These are phyloP conservation scores for Crotalus helleri DNA, from an alignment of 2,113 vertebrate species.

Conservation along the genomic window DNA sequence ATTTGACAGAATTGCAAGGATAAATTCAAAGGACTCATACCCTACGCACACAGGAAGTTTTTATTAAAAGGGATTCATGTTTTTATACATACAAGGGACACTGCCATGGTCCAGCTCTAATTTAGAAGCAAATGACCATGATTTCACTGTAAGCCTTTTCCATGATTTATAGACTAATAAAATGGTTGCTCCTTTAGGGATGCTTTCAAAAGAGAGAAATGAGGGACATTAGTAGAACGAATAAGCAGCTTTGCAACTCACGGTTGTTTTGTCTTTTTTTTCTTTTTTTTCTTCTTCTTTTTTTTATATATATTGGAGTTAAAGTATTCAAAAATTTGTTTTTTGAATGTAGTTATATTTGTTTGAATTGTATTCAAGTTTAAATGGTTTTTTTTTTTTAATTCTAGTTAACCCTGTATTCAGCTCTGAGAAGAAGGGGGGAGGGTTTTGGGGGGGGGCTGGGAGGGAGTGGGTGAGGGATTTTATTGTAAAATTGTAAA, in stretches of 20 bases:
- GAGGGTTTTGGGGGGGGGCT: too few species aligned
- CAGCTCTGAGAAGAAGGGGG: too few species aligned
- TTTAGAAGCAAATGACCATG: slow-evolving; percentile 61
- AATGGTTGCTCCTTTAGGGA: slow-evolving; percentile 45
- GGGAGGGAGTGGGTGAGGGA: too few species aligned
- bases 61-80: slow-evolving; percentile 41
- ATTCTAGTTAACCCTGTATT: too few species aligned
- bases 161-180: slow-evolving; percentile 64
- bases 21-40: background rate
- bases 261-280: background rate
- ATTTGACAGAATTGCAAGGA: slow-evolving; percentile 7
- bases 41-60: slow-evolving; percentile 15
- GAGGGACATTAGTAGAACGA: slow-evolving; percentile 36
- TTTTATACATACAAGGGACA: slow-evolving; percentile 40
- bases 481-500: too few species aligned
- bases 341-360: too few species aligned
- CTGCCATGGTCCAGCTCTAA: slow-evolving; percentile 51
- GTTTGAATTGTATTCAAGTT: too few species aligned
- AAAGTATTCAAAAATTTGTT: too few species aligned
- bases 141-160: slow-evolving; percentile 54
- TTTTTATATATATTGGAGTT: too few species aligned
- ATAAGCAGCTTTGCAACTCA: slow-evolving; percentile 2
- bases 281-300: rapidly evolving
- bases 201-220: slow-evolving; percentile 40
- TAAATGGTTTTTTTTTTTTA: too few species aligned